Percentiles rank a stretch among this genome's conserved stretches.
These are phyloP conservation scores for Trachelipus rathkii DNA, from an alignment of 1,140 invertebrate species.

Conservation along the genomic window DNA sequence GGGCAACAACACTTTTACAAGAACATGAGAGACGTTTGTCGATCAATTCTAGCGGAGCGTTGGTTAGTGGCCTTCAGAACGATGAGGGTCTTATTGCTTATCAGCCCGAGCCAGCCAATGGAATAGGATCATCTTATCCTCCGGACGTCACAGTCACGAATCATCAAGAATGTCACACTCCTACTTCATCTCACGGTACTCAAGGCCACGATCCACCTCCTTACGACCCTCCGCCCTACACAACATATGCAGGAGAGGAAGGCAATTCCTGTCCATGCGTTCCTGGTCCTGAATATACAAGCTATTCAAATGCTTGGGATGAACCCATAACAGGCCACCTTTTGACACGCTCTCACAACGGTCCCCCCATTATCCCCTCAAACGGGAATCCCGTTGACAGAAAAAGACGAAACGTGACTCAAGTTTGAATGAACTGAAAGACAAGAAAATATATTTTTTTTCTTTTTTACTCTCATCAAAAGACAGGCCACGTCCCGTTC, in stretches of 20 bases:
- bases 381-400: constrained; percentile 28
- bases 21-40: constrained; percentile 57
- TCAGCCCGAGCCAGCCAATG: constrained; percentile 24
- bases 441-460: background rate
- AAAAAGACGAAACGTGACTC: constrained; percentile 44
- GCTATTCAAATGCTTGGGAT: constrained; percentile 41
- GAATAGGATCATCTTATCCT: constrained; percentile 24
- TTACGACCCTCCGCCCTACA: constrained; percentile 24
- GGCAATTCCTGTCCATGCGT: constrained; percentile 34
- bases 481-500: background rate
- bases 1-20: constrained; percentile 58
- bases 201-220: constrained; percentile 22
- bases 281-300: constrained; percentile 40
- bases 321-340: constrained; percentile 44
- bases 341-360: constrained; percentile 36
- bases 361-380: constrained; percentile 26
- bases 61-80: constrained; percentile 19
- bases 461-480: background rate
- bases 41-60: constrained; percentile 29
- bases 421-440: constrained; percentile 29
- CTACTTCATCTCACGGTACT: constrained; percentile 32
- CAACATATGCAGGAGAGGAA: constrained; percentile 22
- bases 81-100: constrained; percentile 34
- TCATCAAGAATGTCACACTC: constrained; percentile 23
- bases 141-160: constrained; percentile 43